phyloP scores from a whole-genome alignment of 1,140 invertebrate species.

The Drosophila chauvacae region DNA sequence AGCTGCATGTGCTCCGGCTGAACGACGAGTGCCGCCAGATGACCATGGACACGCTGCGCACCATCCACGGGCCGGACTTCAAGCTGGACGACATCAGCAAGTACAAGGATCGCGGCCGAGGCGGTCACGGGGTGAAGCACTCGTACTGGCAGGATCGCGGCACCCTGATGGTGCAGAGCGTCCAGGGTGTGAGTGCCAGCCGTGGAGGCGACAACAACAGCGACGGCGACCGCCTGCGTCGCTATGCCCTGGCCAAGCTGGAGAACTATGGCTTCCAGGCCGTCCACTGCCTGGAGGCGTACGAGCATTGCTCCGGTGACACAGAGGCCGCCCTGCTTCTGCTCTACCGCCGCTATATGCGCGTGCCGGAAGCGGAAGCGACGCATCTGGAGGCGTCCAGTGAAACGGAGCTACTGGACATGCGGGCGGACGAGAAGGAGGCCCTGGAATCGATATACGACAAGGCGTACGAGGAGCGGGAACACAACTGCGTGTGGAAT shows the following conservation, averaged over 20 bases:
- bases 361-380: conserved; percentile 68
- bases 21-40: conserved; percentile 88
- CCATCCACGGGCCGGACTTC: conserved; percentile 89
- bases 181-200: conserved; percentile 87
- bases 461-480: conserved; percentile 88
- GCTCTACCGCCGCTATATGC: conserved; percentile 88
- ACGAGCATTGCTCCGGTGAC: conserved; percentile 87
- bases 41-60: conserved; percentile 89
- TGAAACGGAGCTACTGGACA: conserved; percentile 86
- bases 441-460: conserved; percentile 91
- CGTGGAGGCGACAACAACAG: conserved; percentile 21
- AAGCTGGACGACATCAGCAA: conserved; percentile 86
- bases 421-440: conserved; percentile 89
- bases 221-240: conserved; percentile 86
- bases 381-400: conserved; percentile 45
- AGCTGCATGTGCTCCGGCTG: conserved; percentile 89
- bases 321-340: conserved; percentile 89
- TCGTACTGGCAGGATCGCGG: conserved; percentile 91
- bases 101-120: conserved; percentile 88
- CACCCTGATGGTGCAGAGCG: conserved; percentile 89
- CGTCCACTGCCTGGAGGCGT: conserved; percentile 90
- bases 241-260: conserved; percentile 89
- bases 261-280: conserved; percentile 90
- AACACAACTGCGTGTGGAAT: conserved; percentile 88
- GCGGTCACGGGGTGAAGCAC: conserved; percentile 87